Base-by-base conservation (phyloP, 92 coral and sea anemone genomes). In the Pocillopora grandis region DNA sequence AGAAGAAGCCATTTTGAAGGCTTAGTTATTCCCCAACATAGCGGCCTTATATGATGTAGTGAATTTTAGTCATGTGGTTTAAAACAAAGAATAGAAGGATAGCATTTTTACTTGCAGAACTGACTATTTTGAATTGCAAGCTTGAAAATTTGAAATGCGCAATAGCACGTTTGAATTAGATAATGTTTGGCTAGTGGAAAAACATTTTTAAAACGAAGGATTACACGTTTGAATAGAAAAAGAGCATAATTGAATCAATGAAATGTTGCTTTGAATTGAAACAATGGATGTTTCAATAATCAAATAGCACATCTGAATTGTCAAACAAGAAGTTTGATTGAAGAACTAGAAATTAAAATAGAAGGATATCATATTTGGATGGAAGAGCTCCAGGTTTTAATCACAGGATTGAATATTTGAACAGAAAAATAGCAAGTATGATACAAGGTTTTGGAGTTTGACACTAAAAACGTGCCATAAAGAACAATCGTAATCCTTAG, bases 21-120 rank as follows among this genome's bases (percentile, higher is more conserved):
- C 27, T 23, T 23, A 23, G 27, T 23, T 88, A 57, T 82, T 86
- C 81, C 61, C 93, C 91, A 90, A 90, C 78, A 90, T 87, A 91
- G 93, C 91, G 91, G 76, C 84, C 72, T 19, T 66, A 11, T 67
- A 2, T 72, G 75, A 68, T 62, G 93, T 77, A n/a, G 56, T 31
- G 36, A 72, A 11, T 87, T 75, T 73, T 81, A 31, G 84, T 82
- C 90, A 90, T 88, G 88, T 90, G 90, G 89, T 81, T 90, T 90
- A 75, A 87, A 87, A 72, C 90, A 42, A 90, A 90, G 88, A n/a
- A 67, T 67, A 67, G 2, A 67, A 67, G 72, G 31, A 67, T 67
- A 67, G 72, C 72, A 67, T 67, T 23, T 67, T 67, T 67, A 67
- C 72, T 67, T 67, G 72, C 72, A 10, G 72, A 67, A 67, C 33